These are phyloP conservation scores for Chrysina gloriosa DNA, from an alignment of 2,888 invertebrate genomes.

Conservation along the genomic window DNA sequence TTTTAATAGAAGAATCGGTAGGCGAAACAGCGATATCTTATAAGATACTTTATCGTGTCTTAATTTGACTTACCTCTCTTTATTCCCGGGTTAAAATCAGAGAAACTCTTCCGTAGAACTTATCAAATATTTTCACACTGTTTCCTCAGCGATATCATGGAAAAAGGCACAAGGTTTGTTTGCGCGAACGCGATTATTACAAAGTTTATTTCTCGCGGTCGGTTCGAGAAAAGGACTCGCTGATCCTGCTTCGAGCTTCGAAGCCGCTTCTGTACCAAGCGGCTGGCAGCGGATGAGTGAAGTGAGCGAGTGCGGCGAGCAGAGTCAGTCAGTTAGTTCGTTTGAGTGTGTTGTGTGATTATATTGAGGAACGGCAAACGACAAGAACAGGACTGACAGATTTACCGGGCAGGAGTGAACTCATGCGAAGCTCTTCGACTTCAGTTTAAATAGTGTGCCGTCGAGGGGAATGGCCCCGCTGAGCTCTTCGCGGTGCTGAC, in stretches of 20 bases:
- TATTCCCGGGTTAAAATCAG: constrained; percentile 18
- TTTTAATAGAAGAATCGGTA: constrained; percentile 16
- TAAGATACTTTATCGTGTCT: not conserved
- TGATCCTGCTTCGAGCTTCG: not conserved
- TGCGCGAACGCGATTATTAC: constrained; percentile 11
- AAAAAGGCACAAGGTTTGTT: constrained; percentile 8
- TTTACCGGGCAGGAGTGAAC: constrained; percentile 69
- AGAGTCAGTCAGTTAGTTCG: constrained; percentile 1
- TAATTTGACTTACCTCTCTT: constrained; percentile 24
- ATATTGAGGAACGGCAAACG: constrained; percentile 35
- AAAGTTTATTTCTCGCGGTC: constrained; percentile 6
- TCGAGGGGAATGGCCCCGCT: constrained; percentile 69
- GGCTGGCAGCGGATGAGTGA: constrained; percentile 32
- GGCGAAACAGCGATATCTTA: constrained; percentile 2
- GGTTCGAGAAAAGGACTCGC: not conserved
- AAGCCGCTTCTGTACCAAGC: constrained; percentile 16
- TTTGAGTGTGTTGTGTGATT: constrained; percentile 7
- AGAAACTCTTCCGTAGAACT: constrained; percentile 4
- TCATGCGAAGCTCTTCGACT: constrained; percentile 70
- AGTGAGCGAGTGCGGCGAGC: constrained; percentile 15
- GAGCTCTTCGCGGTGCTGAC: constrained; percentile 72
- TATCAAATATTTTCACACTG: constrained; percentile 28
- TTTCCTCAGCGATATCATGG: constrained; percentile 11
- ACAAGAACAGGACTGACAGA: constrained; percentile 52
- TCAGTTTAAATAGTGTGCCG: constrained; percentile 71